Evolutionary conservation across 2,113 vertebrate species (phyloP), one percentile per base, ranked within the genome.

Genomic region (Nycticryphes semicollaris): DNA sequence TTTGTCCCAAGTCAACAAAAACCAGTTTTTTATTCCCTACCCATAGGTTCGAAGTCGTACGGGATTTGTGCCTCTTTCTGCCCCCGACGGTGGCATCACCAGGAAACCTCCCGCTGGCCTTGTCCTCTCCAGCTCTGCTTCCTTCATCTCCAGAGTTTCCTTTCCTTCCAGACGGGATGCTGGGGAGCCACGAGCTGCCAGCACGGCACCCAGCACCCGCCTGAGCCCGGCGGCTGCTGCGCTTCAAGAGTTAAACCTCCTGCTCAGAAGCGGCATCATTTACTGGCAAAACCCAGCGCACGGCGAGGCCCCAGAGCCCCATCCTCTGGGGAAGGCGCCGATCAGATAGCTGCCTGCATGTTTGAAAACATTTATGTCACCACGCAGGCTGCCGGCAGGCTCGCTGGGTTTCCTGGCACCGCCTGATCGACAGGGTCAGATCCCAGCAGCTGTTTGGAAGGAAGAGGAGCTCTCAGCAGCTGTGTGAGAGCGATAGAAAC

Each of bases 291-390:
- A 28, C 77, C 82, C 94, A n/a, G 68, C 83, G 2, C 39, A 19
- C 66, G 39, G 92, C 7, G 14, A 56, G 73, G 90, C 84, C 96
- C 93, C 69, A 50, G 92, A 89, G 92, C 67, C 91, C 93, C 30
- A 63, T 89, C 96, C 97, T 91, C 95, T 80, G 91, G 98, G 97
- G 98, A 98, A 90, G 77, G 94, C 66, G 64, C 96, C 88, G 96
- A 96, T 95, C 97, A 98, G 97, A 95, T 70, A 41, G 80, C 87
- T 93, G 92, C 97, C 94, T 96, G 93, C 90, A 9, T 96, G 96
- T 93, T 97, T 95, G 96, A 97, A 98, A 98, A 98, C 96, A 97
- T 92, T 96, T 91, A 68, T 97, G 98, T 97, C 97, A 96, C 96
- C 64, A 94, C 54, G 96, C 97, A 85, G 96, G 97, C 98, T 97